These are phyloP conservation scores for Grallaria varia DNA, from an alignment of 2,113 vertebrate genomes.

Conservation along the genomic window DNA sequence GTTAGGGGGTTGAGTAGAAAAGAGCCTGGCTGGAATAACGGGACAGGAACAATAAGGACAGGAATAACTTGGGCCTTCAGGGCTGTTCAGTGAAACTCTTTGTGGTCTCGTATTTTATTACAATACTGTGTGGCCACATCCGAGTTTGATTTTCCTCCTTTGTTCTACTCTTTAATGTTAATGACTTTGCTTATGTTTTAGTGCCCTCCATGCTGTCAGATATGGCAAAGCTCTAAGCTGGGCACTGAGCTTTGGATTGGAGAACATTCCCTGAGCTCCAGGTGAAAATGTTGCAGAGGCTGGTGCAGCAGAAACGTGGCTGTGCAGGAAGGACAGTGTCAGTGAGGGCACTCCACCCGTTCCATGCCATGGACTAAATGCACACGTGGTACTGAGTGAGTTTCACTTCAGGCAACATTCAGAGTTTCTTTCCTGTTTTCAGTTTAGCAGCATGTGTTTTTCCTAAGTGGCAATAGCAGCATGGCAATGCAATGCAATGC, in stretches of 20 bases:
- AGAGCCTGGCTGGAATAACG: background rate
- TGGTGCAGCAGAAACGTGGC: background rate
- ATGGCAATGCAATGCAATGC: background rate
- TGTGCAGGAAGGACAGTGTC: background rate
- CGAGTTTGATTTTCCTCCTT: background rate
- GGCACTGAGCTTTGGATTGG: background rate
- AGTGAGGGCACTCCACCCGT: background rate
- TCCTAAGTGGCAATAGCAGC: background rate
- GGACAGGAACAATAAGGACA: background rate
- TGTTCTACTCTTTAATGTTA: background rate
- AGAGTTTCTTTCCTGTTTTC: background rate
- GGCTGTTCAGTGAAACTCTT: background rate
- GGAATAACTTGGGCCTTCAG: background rate
- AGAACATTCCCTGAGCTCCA: background rate
- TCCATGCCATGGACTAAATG: background rate
- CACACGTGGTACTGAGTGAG: fast-evolving
- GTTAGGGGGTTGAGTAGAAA: background rate
- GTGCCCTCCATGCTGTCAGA: background rate
- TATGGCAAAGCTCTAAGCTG: background rate
- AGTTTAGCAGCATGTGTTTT: background rate
- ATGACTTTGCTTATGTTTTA: background rate
- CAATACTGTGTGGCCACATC: background rate
- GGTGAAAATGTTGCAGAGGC: background rate
- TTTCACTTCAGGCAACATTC: background rate
- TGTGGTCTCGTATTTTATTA: background rate